Evolutionary conservation across 2,113 vertebrate genomes (phyloP), one percentile per base, ranked within the genome.

Genomic region (Chamaetylas fuelleborni): DNA sequence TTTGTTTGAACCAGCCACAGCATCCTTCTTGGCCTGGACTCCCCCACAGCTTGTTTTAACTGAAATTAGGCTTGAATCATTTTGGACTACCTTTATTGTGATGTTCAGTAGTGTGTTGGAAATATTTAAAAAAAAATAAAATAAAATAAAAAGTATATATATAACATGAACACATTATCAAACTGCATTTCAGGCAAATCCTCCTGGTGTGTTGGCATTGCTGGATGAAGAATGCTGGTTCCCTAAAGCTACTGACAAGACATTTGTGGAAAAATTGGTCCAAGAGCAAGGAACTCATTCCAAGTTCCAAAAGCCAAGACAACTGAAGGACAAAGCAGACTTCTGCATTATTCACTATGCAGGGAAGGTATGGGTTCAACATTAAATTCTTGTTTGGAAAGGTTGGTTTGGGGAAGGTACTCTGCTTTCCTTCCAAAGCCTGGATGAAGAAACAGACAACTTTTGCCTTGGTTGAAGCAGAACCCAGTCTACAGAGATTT

Each of bases 151-250:
- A n/a, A n/a, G n/a, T 25, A 19, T 16, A 22, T 9, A 2, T 12
- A 1, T 47, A 18, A 40, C 13, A 20, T 14, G 34, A 79, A 33
- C 8, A 11, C 19, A 25, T 56, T 12, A 24, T 66, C 51, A 19
- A 66, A 1, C 50, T 58, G 92, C 19, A 79, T 69, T 34, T 26
- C 95, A 99, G 99, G 99, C 99, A 3, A 99, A 99, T 85, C 99
- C 99, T 67, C 99, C 99, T 8, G 99, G 99, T 4, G 98, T 99
- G 31, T 90, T 99, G 80, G 99, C 99, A 23, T 96, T 99, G 83
- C 96, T 99, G 96, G 99, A 99, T 95, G 99, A 99, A 93, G 99
- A 99, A 90, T 99, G 99, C 97, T 99, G 99, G 99, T 99, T 99
- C 95, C 99, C 99, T 23, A 99, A 99, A 97, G 99, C 99, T 77